Evolutionary conservation across 1,140 invertebrate genomes (phyloP).

Genomic region (Brachionus asplanchnoidis): DNA sequence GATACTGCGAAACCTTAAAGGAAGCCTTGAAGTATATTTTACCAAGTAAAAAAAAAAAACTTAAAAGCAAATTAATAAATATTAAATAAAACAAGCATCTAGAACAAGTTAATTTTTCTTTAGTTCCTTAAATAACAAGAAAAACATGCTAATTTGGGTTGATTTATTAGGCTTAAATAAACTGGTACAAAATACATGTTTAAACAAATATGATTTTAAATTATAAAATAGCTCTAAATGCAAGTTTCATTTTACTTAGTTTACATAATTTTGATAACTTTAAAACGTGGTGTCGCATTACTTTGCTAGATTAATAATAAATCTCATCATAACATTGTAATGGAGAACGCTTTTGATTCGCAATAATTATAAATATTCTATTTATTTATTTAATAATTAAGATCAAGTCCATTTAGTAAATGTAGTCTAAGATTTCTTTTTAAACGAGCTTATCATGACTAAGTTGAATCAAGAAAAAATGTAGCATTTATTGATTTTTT

Average conservation of each 20-base stretch:
- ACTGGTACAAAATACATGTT: neutral
- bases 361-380: neutral
- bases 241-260: neutral
- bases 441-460: too few species aligned
- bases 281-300: neutral
- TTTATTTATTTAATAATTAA: too few species aligned
- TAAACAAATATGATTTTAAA: neutral
- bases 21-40: neutral
- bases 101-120: neutral
- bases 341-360: too few species aligned
- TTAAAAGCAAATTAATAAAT: neutral
- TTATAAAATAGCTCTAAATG: neutral
- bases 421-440: too few species aligned
- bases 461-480: too few species aligned
- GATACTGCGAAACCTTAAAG: neutral
- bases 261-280: neutral
- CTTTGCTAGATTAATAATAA: neutral
- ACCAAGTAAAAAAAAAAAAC: neutral
- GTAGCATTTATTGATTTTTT: neutral
- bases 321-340: neutral
- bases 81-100: neutral
- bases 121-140: neutral
- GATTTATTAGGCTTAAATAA: neutral
- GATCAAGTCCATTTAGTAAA: too few species aligned
- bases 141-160: neutral